phyloP scores from a whole-genome alignment of 2,113 vertebrate genomes.

The Pheucticus melanocephalus region DNA sequence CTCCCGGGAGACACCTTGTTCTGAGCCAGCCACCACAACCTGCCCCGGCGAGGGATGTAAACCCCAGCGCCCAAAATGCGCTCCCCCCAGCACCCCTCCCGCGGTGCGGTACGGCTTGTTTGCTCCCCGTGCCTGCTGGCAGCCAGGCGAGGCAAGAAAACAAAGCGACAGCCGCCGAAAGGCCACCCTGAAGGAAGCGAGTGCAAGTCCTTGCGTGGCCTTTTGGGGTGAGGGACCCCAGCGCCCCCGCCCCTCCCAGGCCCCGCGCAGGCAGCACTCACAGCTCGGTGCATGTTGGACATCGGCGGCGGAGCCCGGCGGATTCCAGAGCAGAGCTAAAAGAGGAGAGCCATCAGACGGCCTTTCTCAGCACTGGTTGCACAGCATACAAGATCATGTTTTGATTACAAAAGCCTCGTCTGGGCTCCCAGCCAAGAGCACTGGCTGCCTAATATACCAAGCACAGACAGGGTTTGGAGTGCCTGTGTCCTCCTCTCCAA shows the following conservation, averaged over 20 bases:
- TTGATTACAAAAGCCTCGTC: constrained; percentile 89
- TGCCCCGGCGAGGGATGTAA: neutral
- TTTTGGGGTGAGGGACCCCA: constrained; percentile 30
- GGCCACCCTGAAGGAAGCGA: neutral
- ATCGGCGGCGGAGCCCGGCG: constrained; percentile 75
- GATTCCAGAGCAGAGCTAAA: constrained; percentile 84
- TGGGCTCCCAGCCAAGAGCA: constrained; percentile 82
- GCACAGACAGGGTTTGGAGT: constrained; percentile 59
- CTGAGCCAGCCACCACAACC: neutral
- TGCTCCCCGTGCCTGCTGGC: constrained; percentile 2
- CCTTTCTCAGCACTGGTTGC: constrained; percentile 80
- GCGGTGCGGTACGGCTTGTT: neutral
- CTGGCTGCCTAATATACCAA: constrained; percentile 78
- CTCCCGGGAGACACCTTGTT: neutral
- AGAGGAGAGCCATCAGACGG: constrained; percentile 74
- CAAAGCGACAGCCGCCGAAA: neutral
- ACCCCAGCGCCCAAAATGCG: neutral
- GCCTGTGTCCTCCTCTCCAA: constrained; percentile 58
- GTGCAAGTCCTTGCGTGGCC: neutral
- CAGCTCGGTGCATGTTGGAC: constrained; percentile 84
- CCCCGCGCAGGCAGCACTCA: constrained; percentile 80
- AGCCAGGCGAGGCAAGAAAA: neutral
- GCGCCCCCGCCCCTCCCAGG: constrained; percentile 39
- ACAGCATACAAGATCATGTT: constrained; percentile 92
- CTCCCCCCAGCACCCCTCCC: neutral